A percentile compares a stretch with the other conserved stretches of the same genome.
Evolutionary conservation across 2,797 vertebrate genomes (phyloP).

Genomic region (Tarsius wallacei): DNA sequence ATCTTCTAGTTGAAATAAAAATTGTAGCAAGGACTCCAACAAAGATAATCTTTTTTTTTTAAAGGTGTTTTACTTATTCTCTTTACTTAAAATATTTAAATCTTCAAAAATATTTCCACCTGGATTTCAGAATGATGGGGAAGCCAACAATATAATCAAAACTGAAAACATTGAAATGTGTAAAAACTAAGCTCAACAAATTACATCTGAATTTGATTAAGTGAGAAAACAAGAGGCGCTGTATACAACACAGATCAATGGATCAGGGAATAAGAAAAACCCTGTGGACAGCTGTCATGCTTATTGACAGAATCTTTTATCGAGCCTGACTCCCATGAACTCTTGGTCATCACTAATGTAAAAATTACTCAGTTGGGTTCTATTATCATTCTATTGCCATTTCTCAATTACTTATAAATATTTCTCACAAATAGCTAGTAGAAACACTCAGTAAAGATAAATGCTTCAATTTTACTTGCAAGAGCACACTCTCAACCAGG

Average conservation of each 20-base stretch:
- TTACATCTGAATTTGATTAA: neutral
- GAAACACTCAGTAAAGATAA: neutral
- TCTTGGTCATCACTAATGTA: neutral
- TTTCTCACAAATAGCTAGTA: neutral
- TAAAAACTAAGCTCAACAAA: slow-evolving; percentile 7
- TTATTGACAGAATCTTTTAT: neutral
- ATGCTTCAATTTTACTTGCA: neutral
- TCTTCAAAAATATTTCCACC: slow-evolving; percentile 21
- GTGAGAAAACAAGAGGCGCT: neutral
- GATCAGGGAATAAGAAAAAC: neutral
- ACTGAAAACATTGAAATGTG: neutral
- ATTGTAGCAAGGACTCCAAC: neutral
- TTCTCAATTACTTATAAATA: neutral
- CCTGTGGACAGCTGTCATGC: neutral
- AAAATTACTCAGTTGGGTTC: neutral
- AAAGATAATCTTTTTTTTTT: neutral
- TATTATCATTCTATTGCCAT: neutral
- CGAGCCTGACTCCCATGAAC: neutral
- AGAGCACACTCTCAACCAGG: neutral
- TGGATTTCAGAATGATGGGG: neutral
- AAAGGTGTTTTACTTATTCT: neutral
- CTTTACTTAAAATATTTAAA: slow-evolving; percentile 46
- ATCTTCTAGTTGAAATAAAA: slow-evolving; percentile 38
- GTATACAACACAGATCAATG: neutral
- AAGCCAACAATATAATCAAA: slow-evolving; percentile 5